Base-by-base conservation (phyloP, 2,888 invertebrate genomes). In the Melipona bicolor region DNA sequence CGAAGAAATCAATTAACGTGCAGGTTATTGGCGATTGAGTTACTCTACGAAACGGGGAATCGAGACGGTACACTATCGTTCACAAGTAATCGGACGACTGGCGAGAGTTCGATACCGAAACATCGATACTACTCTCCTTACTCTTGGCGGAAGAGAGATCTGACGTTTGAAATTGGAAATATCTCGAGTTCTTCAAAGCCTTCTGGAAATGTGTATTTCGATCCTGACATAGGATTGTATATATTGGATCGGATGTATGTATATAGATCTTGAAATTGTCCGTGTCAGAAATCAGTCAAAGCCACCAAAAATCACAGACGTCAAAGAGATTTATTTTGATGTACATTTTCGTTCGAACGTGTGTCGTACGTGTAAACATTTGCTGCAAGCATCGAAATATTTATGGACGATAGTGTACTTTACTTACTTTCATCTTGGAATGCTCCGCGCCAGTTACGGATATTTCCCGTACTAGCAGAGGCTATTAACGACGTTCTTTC, bases 401-500 rank as follows among this genome's bases (percentile, higher is more conserved):
- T 59, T 59, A n/a, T 15, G n/a, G 15, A n/a, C n/a, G 56, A 59
- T 59, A 24, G n/a, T n/a, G 15, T 59, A 59, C 15, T 5, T 59
- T n/a, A 76, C 27, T 24, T 27, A 11, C 32, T 49, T 72, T 75
- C 19, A 6, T 21, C 61, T 9, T 52, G 32, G 3, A 32, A 43
- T 32, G 17, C 4, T 52, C 52, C 49, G 36, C 27, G 21, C 50
- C 59, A 65, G 75, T 82, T 72, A 78, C 65, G 50, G 54, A 73
- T 32, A 52, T 50, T 59, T 65, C 24, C 65, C 49, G 15, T 64
- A 65, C 36, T 36, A 36, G 36, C 43, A 9, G 11, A 32, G 56
- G 62, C 76, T 76, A 76, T 83, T 82, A 83, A 82, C 83, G 75
- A 59, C 76, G 32, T 84, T 76, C 77, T 79, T 84, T 77, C 69